Percentiles rank a stretch among this genome's conserved stretches.
phyloP scores from a whole-genome alignment of 2,797 vertebrate genomes.

The Galagoides demidoff region DNA sequence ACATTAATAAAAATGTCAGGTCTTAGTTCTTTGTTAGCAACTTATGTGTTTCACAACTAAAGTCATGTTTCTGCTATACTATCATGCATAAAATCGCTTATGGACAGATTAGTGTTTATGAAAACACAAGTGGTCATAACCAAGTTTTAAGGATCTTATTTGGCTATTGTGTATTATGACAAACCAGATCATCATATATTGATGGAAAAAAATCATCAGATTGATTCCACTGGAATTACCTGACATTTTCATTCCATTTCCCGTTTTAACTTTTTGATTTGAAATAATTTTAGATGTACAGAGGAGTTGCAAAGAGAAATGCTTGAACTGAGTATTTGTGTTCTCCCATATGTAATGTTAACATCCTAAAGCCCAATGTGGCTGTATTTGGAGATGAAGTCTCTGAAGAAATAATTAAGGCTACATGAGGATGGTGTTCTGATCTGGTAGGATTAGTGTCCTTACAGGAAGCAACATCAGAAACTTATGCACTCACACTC shows the following conservation, averaged over 20 bases:
- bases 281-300: neutral
- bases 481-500: neutral
- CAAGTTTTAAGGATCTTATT: slow-evolving; percentile 51
- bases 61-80: slow-evolving; percentile 52
- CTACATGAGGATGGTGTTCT: neutral
- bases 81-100: slow-evolving; percentile 43
- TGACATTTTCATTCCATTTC: neutral
- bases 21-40: slow-evolving; percentile 52
- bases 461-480: neutral
- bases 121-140: slow-evolving; percentile 41
- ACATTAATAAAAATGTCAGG: slow-evolving; percentile 58
- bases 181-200: slow-evolving; percentile 22
- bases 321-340: neutral
- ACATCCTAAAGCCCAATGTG: neutral
- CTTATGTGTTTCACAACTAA: slow-evolving; percentile 41
- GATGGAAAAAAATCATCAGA: neutral
- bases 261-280: neutral
- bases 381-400: neutral
- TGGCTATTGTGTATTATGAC: slow-evolving; percentile 38
- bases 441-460: neutral
- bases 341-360: neutral
- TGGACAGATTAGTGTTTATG: slow-evolving; percentile 44
- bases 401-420: neutral
- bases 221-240: slow-evolving; percentile 1
- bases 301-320: neutral